Base-by-base conservation (phyloP, 1,140 invertebrate species). In the Periplaneta americana region DNA sequence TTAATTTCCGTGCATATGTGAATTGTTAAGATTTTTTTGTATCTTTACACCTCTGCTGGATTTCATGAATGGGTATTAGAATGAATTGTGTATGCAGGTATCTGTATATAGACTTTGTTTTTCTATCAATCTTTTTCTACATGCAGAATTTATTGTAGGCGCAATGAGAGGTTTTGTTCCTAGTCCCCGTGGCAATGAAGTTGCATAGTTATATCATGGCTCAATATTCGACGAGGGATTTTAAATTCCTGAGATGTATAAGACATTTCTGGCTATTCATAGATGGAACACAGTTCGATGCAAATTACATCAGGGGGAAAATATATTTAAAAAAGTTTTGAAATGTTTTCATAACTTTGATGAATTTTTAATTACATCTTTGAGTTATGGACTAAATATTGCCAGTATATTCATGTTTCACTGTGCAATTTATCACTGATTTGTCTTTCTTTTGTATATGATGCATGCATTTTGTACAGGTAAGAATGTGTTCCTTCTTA, bases 381-480 rank as follows among this genome's bases (percentile, higher is more conserved):
- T 79, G n/a, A 79, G 28, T 79, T 28, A 79, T 34, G 77, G 48
- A 28, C 28, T 6, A 66, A 66, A 66, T 66, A n/a, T 28, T 66
- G 48, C 48, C 48, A 39, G 48, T 78, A 37, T 37, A 34, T 78
- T 78, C 34, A 15, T 78, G 34, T 31, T 37, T 78, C n/a, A 80
- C 39, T 80, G 79, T 36, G 37, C 37, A 33, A 28, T 74, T 80
- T 3, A 15, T n/a, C 33, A 66, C 31, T 80, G 66, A 33, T 80
- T 80, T 66, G 35, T 35, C 66, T 80, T 57, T 39, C n/a, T 74
- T 36, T 74, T 48, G 22, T 77, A 77, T 57, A 57, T 81, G 17
- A 78, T 78, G 81, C 75, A 78, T 81, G 75, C 74, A 34, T 81
- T 81, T 81, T 81, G 81, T 81, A 81, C 81, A 81, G 81, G 37